Conservation (phyloP, 2,888 invertebrate species). For the Brassicogethes aeneus region DNA sequence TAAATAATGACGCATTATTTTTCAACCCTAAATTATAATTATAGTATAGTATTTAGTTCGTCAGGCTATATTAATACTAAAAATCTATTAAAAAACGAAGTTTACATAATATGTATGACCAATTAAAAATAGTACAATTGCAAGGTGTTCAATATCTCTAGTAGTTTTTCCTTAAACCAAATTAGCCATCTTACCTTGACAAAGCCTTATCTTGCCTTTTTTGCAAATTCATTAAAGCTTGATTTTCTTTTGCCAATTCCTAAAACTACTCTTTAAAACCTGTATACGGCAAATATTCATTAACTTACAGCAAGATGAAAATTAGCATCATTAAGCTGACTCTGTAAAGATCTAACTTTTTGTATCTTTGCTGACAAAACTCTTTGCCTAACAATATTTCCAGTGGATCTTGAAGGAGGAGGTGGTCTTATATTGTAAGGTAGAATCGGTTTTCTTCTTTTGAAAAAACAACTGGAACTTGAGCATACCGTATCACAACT, state of each 20-base stretch:
- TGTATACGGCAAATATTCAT: too few relatives aligned
- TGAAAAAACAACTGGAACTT: slow-evolving; percentile 38
- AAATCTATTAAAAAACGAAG: too few relatives aligned
- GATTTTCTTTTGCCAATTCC: slow-evolving; percentile 66
- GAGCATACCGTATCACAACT: slow-evolving; percentile 38
- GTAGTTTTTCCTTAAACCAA: too few relatives aligned
- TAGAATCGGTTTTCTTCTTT: slow-evolving; percentile 33
- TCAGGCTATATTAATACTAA: too few relatives aligned
- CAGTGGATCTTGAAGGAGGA: slow-evolving; percentile 16
- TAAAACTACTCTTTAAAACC: slow-evolving; percentile 35
- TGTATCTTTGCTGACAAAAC: slow-evolving; percentile 70
- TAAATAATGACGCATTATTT: too few relatives aligned
- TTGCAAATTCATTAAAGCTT: slow-evolving; percentile 63
- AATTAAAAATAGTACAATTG: too few relatives aligned
- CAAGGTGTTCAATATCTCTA: too few relatives aligned
- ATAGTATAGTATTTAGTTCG: too few relatives aligned
- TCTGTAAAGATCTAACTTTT: slow-evolving; percentile 67
- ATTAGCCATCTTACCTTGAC: slow-evolving; percentile 45
- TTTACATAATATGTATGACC: too few relatives aligned
- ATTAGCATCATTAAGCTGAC: slow-evolving; percentile 70
- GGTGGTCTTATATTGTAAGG: slow-evolving; percentile 26
- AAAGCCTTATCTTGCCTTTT: slow-evolving; percentile 73
- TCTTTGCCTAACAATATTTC: slow-evolving; percentile 45
- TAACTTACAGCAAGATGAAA: slow-evolving; percentile 60
- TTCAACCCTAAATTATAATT: too few relatives aligned